Conservation (phyloP, 2,113 vertebrate species). For the Cyprinodon brontotheroides region DNA sequence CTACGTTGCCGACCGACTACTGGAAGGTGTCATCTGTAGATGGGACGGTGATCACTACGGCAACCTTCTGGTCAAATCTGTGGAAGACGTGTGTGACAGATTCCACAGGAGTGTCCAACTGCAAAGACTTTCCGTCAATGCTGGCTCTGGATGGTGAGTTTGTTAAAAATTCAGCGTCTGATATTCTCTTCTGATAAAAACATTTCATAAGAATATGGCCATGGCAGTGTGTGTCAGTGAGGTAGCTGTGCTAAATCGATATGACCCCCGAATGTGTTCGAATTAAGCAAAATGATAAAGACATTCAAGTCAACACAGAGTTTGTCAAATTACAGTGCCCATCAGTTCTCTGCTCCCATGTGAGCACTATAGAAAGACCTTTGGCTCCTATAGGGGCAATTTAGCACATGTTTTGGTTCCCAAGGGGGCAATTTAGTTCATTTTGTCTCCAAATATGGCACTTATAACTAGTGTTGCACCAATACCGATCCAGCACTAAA, state of each 20-base stretch:
- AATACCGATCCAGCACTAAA: too few relatives aligned
- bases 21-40: constrained; percentile 96
- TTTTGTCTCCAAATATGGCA: too few relatives aligned
- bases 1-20: constrained; percentile 91
- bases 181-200: not conserved
- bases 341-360: too few relatives aligned
- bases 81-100: constrained; percentile 97
- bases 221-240: constrained; percentile 11
- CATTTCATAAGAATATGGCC: constrained; percentile 40
- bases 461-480: too few relatives aligned
- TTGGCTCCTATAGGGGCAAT: too few relatives aligned
- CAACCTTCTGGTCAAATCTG: constrained; percentile 94
- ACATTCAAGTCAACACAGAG: constrained; percentile 1
- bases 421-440: too few relatives aligned
- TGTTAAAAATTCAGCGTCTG: not conserved
- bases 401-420: too few relatives aligned
- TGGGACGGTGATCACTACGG: constrained; percentile 95
- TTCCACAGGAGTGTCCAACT: constrained; percentile 94
- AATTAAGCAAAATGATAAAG: constrained; percentile 48
- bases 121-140: constrained; percentile 96
- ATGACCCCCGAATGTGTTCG: constrained; percentile 21
- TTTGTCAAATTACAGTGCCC: too few relatives aligned
- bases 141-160: constrained; percentile 91
- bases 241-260: constrained; percentile 18
- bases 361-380: too few relatives aligned